Evolutionary conservation across 2,888 invertebrate genomes (phyloP), one percentile per base, ranked within the genome.

Genomic region (Lasioglossum pauxillum): DNA sequence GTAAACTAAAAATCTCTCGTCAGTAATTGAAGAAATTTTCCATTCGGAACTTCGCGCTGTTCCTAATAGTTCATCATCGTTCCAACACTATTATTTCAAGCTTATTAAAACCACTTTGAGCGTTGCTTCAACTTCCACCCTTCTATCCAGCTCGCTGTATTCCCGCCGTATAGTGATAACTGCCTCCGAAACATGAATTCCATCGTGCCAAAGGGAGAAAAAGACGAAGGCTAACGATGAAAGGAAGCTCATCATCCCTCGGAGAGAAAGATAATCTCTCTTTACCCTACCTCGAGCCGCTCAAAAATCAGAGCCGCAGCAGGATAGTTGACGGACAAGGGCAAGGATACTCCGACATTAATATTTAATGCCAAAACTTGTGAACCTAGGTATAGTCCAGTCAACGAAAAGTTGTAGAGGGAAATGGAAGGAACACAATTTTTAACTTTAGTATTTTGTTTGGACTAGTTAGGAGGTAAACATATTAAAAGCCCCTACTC

Each of bases 341-440:
- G 46, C 76, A 67, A 73, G 77, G 75, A 64, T 46, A 75, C 71
- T 35, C 41, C 27, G 31, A 71, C 69, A 64, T 87, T 79, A 88
- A 88, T 88, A 82, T 82, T 83, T 83, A n/a, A 88, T 53, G 31
- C 23, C 69, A 5, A 5, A 71, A 71, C 69, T 71, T 41, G n/a
- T 1, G 14, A 71, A 41, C 1, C 7, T 23, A 12, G n/a, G 27
- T 2, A 60, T n/a, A n/a, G n/a, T n/a, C n/a, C n/a, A n/a, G n/a
- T n/a, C n/a, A n/a, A n/a, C n/a, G n/a, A n/a, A n/a, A n/a, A n/a
- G n/a, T n/a, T n/a, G n/a, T n/a, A n/a, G n/a, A n/a, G n/a, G n/a
- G n/a, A n/a, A n/a, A n/a, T n/a, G n/a, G n/a, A n/a, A n/a, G n/a
- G n/a, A n/a, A n/a, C n/a, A n/a, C n/a, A n/a, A n/a, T n/a, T n/a